Base-by-base conservation (phyloP, 1,140 invertebrate genomes). In the Drosophila subobscura region DNA sequence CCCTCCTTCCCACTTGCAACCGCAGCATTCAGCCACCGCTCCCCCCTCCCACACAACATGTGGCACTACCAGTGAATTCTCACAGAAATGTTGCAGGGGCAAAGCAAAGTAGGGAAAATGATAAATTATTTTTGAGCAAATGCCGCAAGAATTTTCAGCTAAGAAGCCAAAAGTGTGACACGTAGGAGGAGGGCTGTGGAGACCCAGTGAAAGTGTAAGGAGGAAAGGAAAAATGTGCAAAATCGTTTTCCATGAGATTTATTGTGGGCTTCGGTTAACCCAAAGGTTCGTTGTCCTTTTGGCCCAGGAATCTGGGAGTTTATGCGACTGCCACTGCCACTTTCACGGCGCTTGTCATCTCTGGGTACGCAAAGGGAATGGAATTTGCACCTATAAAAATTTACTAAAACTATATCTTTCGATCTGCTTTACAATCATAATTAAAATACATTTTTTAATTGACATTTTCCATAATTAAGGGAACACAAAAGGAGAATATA, bases 211-310 rank as follows among this genome's bases (percentile, higher is more conserved):
- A 61, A 77, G 60, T 63, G 22, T 56, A 25, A 52, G 8, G 51
- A 46, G 25, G 25, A 20, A 72, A 46, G 25, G 25, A 20, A 72
- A 86, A 81, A 78, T 81, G 66, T 52, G 23, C 42, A 74, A 76
- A 88, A 88, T 88, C 83, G 83, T 88, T 88, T 88, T 76, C 70
- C 75, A 80, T 76, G 83, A 88, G 83, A 88, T 88, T 88, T 88
- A 88, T 88, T 88, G 78, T 88, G 83, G 79, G 72, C 66, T 63
- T 54, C 71, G 83, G 83, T 88, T 83, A 88, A 88, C 83, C 83
- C 61, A 70, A 37, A 37, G 66, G 66, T 70, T 68, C 59, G 53
- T 51, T 37, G 33, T 37, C 33, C 10, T 4, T 23, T 40, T 20
- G 53, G 53, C 22, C 25, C 25, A 55, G 53, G 42, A 41, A 47